Percentiles rank a stretch among this genome's conserved stretches.
These are phyloP conservation scores for Sycobia sp. DNA, from an alignment of 1,140 invertebrate genomes.

Conservation along the genomic window DNA sequence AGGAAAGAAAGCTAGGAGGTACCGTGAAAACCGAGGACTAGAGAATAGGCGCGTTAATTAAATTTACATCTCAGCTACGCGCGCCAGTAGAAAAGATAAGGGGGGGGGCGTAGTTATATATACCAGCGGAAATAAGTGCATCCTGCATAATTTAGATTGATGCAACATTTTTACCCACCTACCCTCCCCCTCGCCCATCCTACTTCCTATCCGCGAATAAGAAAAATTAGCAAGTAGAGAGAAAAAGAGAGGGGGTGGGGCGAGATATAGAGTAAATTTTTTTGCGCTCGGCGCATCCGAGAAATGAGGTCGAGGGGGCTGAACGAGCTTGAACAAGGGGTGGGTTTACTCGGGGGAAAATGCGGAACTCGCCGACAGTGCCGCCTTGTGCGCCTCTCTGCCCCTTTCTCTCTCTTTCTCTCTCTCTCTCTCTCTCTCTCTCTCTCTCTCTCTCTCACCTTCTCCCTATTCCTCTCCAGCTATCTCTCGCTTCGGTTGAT, in stretches of 20 bases:
- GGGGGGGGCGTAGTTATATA: background rate
- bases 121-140: background rate
- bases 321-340: background rate
- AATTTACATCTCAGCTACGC: constrained; percentile 13
- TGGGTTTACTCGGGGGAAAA: constrained; percentile 6
- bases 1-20: background rate
- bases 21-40: background rate
- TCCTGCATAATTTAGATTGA: constrained; percentile 20
- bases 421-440: background rate
- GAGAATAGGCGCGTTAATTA: constrained; percentile 6
- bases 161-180: background rate
- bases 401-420: background rate
- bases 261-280: too few relatives aligned
- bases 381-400: background rate
- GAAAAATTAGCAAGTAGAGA: constrained; percentile 4
- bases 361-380: background rate
- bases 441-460: too few relatives aligned
- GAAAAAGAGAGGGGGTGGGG: too few relatives aligned
- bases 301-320: constrained; percentile 18
- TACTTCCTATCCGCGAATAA: too few relatives aligned
- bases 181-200: background rate
- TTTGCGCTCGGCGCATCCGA: too few relatives aligned
- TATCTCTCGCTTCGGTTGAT: too few relatives aligned
- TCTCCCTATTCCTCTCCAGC: too few relatives aligned
- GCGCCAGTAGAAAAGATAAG: too few relatives aligned